phyloP scores from a whole-genome alignment of 2,113 vertebrate species.

The Xenopus borealis region DNA sequence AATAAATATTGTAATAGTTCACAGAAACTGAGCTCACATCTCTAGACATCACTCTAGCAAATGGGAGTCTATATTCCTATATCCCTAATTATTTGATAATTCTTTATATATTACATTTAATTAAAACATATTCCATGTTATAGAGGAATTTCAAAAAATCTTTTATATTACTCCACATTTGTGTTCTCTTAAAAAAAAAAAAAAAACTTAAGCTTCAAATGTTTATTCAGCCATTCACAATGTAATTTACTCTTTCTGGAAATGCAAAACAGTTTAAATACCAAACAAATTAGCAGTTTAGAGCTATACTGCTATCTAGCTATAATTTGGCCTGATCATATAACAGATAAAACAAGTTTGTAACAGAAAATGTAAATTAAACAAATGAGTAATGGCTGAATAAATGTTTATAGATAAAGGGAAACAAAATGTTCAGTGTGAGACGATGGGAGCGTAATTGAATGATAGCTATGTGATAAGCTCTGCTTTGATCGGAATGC shows the following conservation, averaged over 20 bases:
- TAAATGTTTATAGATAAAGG: too few species aligned
- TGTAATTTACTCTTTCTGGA: background rate
- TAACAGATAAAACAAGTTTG: too few species aligned
- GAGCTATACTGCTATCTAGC: background rate
- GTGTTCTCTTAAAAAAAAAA: background rate
- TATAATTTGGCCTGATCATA: background rate
- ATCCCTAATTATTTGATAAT: constrained; percentile 20
- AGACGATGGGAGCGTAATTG: too few species aligned
- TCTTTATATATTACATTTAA: constrained; percentile 2
- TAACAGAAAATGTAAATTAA: too few species aligned
- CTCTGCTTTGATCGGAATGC: too few species aligned
- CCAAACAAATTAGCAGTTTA: background rate
- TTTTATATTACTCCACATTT: background rate
- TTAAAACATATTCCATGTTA: constrained; percentile 15
- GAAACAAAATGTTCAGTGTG: too few species aligned
- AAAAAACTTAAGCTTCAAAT: background rate
- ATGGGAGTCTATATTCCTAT: background rate
- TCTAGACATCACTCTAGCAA: constrained; percentile 17
- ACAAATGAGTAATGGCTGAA: too few species aligned
- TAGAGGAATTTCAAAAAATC: background rate
- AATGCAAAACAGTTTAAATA: constrained; percentile 3
- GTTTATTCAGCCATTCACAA: background rate
- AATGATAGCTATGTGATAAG: too few species aligned
- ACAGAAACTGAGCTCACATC: constrained; percentile 11
- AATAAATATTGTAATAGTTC: constrained; percentile 25